Evolutionary conservation across 2,888 invertebrate species (phyloP), one percentile per base, ranked within the genome.

Genomic region (Venustoraphidia nigricollis): DNA sequence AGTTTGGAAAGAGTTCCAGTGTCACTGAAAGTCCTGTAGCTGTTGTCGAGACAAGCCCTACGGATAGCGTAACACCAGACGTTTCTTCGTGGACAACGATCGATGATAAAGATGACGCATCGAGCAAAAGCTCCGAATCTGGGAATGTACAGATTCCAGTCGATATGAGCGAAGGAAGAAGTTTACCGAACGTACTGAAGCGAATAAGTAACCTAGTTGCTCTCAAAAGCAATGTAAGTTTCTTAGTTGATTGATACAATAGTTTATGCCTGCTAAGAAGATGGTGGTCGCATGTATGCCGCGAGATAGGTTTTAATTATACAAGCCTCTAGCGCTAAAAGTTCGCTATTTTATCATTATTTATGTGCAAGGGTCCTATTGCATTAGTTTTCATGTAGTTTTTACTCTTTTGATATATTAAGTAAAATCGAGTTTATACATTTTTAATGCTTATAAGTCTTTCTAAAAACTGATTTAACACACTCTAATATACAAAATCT

Each of bases 131-230:
- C 38, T 43, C 47, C 10, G 36, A 17, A 8, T n/a, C 17, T 11
- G 17, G 34, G 51, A 53, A 59, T 11, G 57, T 60, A 41, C 62
- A 59, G 46, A 66, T 63, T 56, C 60, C 66, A 40, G 70, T 79
- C 13, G 77, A 79, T 47, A 72, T 76, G 41, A 68, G 70, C 11
- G 83, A 84, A 63, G 84, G 81, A n/a, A 72, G 86, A 50, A 88
- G 84, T 62, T 73, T 92, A 58, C 82, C 86, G 1, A 91, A 87
- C 71, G 90, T 94, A 51, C 69, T 94, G 14, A 83, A 81, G 59
- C 75, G 92, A 56, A 89, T 94, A 45, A 88, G 89, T 60, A 91
- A 84, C 64, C 78, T 93, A 45, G 73, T 92, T 41, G 91, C 87
- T n/a, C 66, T 83, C 47, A 84, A 83, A 58, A 83, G 81, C 58